These are phyloP conservation scores for Drosophila pseudoananassae DNA, from an alignment of 1,140 invertebrate species.

Conservation along the genomic window DNA sequence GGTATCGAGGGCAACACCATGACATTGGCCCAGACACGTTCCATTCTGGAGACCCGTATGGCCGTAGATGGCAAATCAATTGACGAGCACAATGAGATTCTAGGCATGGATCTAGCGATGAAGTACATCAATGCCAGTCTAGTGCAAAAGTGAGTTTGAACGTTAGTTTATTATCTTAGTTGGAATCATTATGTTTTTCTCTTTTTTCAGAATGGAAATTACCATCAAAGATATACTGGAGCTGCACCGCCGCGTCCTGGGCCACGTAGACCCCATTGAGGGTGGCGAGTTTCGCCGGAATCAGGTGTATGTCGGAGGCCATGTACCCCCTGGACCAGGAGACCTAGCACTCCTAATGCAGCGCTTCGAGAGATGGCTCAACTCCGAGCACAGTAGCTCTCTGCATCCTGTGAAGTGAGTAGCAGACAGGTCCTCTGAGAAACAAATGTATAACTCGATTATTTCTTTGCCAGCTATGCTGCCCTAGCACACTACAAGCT, in stretches of 20 bases:
- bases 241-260: constrained; percentile 96
- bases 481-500: constrained; percentile 98
- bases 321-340: constrained; percentile 93
- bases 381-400: constrained; percentile 92
- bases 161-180: neutral
- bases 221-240: constrained; percentile 94
- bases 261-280: constrained; percentile 95
- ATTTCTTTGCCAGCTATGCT: constrained; percentile 86
- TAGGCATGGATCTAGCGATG: constrained; percentile 97
- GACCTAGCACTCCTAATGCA: constrained; percentile 93
- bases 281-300: constrained; percentile 92
- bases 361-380: constrained; percentile 95
- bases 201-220: constrained; percentile 87
- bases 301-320: constrained; percentile 96
- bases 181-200: constrained; percentile 1
- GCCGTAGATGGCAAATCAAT: constrained; percentile 97
- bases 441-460: neutral
- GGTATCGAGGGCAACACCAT: constrained; percentile 99
- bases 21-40: constrained; percentile 95
- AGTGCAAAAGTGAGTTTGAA: constrained; percentile 86
- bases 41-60: constrained; percentile 96
- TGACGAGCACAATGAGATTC: constrained; percentile 98
- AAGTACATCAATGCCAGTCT: constrained; percentile 97
- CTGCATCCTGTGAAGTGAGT: constrained; percentile 93
- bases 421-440: fast-evolving